A percentile compares a stretch with the other conserved stretches of the same genome.
phyloP scores from a whole-genome alignment of 2,797 vertebrate genomes.

The Premnoplex brunnescens region DNA sequence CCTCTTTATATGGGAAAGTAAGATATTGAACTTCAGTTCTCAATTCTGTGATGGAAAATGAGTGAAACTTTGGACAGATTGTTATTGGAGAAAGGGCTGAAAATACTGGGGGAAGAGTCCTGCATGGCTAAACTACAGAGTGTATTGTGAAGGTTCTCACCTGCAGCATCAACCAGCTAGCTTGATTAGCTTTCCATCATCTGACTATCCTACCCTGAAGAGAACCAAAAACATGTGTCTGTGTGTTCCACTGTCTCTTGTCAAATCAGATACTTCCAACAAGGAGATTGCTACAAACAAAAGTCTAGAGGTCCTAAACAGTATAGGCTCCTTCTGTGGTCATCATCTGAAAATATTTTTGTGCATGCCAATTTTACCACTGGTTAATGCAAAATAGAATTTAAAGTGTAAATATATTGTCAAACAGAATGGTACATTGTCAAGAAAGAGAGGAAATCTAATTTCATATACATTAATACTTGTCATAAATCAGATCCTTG shows the following conservation, averaged over 20 bases:
- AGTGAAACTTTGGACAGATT: background rate
- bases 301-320: background rate
- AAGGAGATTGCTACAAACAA: background rate
- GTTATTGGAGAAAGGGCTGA: background rate
- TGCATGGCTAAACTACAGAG: background rate
- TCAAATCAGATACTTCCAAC: background rate
- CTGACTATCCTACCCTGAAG: background rate
- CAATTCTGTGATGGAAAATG: background rate
- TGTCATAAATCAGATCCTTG: background rate
- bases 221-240: rapidly evolving
- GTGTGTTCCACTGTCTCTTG: background rate
- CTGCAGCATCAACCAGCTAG: background rate
- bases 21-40: background rate
- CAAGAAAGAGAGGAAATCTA: background rate
- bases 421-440: background rate
- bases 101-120: background rate
- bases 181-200: background rate
- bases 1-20: background rate
- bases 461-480: background rate
- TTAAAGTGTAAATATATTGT: background rate
- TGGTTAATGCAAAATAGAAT: background rate
- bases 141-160: background rate
- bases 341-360: background rate
- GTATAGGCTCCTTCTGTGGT: background rate
- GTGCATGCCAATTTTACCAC: background rate